These are phyloP conservation scores for Mayetiola destructor DNA, from an alignment of 2,888 invertebrate species.

Conservation along the genomic window DNA sequence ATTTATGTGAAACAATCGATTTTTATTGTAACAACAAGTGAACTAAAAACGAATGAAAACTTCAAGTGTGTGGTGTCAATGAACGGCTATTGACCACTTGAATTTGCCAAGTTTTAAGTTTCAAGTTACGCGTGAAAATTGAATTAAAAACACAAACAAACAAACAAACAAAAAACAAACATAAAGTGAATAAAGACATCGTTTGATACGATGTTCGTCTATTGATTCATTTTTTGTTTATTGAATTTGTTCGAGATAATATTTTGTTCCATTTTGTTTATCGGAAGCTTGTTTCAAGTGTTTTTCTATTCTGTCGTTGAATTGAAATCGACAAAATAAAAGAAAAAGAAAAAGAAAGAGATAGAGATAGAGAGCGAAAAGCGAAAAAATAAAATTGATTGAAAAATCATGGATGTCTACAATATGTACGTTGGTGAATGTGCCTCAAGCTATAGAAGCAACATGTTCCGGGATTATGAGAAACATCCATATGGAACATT, in stretches of 20 bases:
- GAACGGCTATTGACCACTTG: neutral
- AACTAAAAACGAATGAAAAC: no score
- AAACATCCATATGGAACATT: constrained; percentile 35
- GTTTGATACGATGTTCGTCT: no score
- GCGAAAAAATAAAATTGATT: constrained; percentile 13
- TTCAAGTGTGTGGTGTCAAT: neutral
- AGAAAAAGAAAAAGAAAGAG: no score
- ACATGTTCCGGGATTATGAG: constrained; percentile 39
- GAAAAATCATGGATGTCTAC: constrained; percentile 38
- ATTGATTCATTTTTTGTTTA: no score
- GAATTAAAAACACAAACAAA: no score
- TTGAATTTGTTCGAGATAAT: no score
- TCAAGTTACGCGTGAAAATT: no score
- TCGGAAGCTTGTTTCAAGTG: neutral
- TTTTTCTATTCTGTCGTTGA: neutral
- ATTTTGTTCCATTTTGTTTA: neutral
- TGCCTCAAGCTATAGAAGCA: constrained; percentile 35
- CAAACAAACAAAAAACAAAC: no score
- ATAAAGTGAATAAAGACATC: no score
- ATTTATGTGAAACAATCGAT: no score
- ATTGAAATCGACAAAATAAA: neutral
- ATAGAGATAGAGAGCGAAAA: no score
- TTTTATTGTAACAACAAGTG: no score
- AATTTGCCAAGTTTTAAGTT: neutral
- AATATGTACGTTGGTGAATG: constrained; percentile 41